Evolutionary conservation across 2,113 vertebrate genomes (phyloP).

Genomic region (Rhynchomys soricoides): DNA sequence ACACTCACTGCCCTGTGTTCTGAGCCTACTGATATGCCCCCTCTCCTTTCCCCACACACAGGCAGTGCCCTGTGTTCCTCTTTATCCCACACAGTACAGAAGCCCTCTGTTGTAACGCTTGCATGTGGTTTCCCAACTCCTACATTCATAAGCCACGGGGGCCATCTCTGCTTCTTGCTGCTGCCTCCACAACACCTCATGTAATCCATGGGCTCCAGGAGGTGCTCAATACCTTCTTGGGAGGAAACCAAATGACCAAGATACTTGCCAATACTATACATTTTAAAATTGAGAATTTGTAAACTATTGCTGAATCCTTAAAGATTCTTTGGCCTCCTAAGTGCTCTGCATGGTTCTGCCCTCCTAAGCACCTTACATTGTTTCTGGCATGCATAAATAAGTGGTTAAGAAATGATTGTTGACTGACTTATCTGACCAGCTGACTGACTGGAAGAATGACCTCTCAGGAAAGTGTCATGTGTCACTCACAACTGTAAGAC

Average conservation of each 20-base stretch:
- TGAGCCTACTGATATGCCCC: no score
- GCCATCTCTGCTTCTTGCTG: neutral
- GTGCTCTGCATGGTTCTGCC: neutral
- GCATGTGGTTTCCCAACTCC: neutral
- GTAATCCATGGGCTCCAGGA: neutral
- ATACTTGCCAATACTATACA: neutral
- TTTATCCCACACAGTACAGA: rapidly evolving
- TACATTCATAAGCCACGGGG: neutral
- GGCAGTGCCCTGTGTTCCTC: neutral
- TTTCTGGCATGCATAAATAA: neutral
- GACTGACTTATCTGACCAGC: neutral
- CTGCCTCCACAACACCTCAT: neutral
- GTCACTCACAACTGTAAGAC: neutral
- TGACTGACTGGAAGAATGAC: neutral
- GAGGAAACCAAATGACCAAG: neutral
- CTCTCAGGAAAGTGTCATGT: neutral
- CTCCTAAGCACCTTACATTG: neutral
- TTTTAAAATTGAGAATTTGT: neutral
- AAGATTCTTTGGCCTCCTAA: neutral
- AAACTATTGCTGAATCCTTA: neutral
- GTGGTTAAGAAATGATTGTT: conserved; percentile 1
- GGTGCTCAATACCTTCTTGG: neutral
- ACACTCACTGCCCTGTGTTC: neutral
- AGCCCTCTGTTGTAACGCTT: neutral
- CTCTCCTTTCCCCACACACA: neutral